phyloP scores from a whole-genome alignment of 2,797 vertebrate species.

The Leuciscus waleckii region DNA sequence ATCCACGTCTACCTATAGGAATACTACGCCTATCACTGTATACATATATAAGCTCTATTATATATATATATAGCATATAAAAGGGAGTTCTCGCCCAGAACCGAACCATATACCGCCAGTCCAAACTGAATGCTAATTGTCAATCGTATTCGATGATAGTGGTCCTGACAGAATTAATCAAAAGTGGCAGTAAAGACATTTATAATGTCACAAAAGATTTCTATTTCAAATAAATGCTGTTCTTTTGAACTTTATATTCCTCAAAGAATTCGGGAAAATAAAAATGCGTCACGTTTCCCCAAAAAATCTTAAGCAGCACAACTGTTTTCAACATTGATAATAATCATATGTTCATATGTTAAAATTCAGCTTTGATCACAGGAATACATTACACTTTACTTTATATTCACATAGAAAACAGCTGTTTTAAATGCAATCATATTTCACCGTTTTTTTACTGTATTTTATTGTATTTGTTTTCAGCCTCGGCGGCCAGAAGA shows the following conservation, averaged over 20 bases:
- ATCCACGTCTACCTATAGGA: too few species aligned
- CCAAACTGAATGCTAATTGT: too few species aligned
- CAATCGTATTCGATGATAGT: too few species aligned
- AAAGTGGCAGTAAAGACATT: background rate
- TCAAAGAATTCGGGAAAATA: background rate
- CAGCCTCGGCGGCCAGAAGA: too few species aligned
- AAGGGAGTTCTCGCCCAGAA: too few species aligned
- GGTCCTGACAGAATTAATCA: background rate
- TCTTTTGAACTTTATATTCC: background rate
- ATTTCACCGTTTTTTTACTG: background rate
- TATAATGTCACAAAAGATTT: background rate
- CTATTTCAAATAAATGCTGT: background rate
- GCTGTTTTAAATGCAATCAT: background rate
- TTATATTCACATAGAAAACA: background rate
- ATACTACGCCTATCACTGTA: too few species aligned
- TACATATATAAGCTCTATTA: too few species aligned
- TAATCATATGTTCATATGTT: background rate
- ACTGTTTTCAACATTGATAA: background rate
- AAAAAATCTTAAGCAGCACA: background rate
- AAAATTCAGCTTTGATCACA: too few species aligned
- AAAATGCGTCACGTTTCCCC: background rate
- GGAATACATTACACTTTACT: background rate
- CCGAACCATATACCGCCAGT: too few species aligned
- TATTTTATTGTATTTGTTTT: background rate
- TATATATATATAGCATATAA: too few species aligned